Conservation (phyloP, 2,888 invertebrate genomes). For the Zygaena filipendulae region DNA sequence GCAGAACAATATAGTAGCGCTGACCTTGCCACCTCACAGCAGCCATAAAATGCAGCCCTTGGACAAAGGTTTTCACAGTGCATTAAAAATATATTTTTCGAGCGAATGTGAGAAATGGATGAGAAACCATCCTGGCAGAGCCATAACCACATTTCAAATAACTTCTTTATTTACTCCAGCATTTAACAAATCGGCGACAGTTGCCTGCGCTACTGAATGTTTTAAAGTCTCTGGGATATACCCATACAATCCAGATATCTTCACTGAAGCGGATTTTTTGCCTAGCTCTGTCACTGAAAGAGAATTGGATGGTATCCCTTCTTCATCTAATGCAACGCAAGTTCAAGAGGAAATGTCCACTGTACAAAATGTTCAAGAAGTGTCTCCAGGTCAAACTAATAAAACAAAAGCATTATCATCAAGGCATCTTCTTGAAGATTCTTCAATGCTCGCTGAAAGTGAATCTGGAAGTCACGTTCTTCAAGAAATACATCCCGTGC, state of each 20-base stretch:
- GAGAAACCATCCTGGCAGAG: conserved; percentile 18
- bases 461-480: background rate
- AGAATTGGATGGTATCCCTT: background rate
- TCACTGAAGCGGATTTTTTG: conserved; percentile 7
- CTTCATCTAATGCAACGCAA: background rate
- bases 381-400: background rate
- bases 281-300: conserved; percentile 4
- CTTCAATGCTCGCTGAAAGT: background rate
- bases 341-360: background rate
- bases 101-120: conserved; percentile 20
- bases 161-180: conserved; percentile 7
- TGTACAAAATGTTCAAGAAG: background rate
- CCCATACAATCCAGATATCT: conserved; percentile 6
- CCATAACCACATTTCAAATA: conserved; percentile 15
- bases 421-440: background rate
- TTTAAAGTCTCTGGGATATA: conserved; percentile 4
- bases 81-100: conserved; percentile 16
- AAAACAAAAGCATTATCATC: background rate
- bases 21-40: conserved; percentile 6
- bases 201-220: conserved; percentile 4
- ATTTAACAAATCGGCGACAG: conserved; percentile 2
- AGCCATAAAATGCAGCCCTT: conserved; percentile 7
- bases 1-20: conserved; percentile 5
- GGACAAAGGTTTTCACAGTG: conserved; percentile 8
- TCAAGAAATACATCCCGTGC: no score